A percentile compares a stretch with the other conserved stretches of the same genome.
Evolutionary conservation across 2,888 invertebrate genomes (phyloP).

Genomic region (Lepidocyrtinus sp.): DNA sequence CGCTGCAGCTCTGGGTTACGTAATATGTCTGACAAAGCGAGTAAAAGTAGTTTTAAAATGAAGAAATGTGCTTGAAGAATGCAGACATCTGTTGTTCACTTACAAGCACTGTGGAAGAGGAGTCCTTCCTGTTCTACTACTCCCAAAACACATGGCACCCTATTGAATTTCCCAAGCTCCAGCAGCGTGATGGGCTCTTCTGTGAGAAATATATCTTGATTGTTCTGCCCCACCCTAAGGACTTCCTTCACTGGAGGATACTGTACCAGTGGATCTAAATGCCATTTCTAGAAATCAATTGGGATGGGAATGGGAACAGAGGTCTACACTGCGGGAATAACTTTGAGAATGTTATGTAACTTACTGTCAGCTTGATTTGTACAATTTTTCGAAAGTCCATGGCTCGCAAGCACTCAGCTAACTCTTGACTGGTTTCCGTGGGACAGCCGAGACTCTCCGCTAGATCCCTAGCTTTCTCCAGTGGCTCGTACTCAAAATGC

Average conservation of each 20-base stretch:
- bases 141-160: conserved; percentile 75
- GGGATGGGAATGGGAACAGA: too few relatives aligned
- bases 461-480: conserved; percentile 52
- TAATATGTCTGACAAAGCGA: conserved; percentile 64
- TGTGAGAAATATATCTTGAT: conserved; percentile 73
- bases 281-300: conserved; percentile 73
- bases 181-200: conserved; percentile 73
- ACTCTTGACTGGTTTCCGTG: conserved; percentile 37
- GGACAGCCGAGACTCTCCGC: conserved; percentile 63
- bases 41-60: background rate
- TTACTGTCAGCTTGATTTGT: conserved; percentile 57
- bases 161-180: conserved; percentile 72
- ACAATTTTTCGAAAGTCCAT: conserved; percentile 56
- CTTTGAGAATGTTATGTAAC: too few relatives aligned
- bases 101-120: conserved; percentile 73
- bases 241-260: conserved; percentile 74
- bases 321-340: too few relatives aligned
- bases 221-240: conserved; percentile 70
- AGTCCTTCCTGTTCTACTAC: conserved; percentile 75
- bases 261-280: conserved; percentile 74
- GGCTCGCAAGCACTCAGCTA: conserved; percentile 53
- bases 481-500: conserved; percentile 57
- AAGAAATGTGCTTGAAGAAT: too few relatives aligned
- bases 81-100: too few relatives aligned
- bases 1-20: conserved; percentile 52